These are phyloP conservation scores for Drosophila prosaltans DNA, from an alignment of 1,140 invertebrate genomes.

Conservation along the genomic window DNA sequence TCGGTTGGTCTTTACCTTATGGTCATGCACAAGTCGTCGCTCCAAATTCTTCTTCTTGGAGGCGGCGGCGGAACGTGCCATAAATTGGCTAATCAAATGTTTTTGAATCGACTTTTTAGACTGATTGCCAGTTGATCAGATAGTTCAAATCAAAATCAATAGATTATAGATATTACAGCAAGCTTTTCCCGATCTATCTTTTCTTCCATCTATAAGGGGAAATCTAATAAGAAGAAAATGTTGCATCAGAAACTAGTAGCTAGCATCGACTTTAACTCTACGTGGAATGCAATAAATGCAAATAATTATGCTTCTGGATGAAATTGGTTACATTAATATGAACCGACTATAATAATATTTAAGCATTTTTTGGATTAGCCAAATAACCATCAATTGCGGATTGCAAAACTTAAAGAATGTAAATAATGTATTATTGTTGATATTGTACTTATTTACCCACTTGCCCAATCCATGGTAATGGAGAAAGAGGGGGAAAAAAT, in stretches of 20 bases:
- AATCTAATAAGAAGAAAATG: too few species aligned
- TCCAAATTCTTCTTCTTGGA: conserved; percentile 65
- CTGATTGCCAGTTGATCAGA: conserved; percentile 48
- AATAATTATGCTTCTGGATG: too few species aligned
- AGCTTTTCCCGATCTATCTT: too few species aligned
- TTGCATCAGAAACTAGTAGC: too few species aligned
- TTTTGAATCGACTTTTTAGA: conserved; percentile 32
- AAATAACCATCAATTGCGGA: conserved; percentile 3
- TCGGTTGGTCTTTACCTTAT: conserved; percentile 53
- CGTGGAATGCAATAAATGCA: too few species aligned
- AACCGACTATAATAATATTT: too few species aligned
- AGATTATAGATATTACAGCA: neutral
- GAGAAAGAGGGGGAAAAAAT: conserved; percentile 46
- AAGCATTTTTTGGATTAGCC: neutral
- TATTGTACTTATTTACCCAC: conserved; percentile 47
- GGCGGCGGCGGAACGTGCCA: conserved; percentile 71
- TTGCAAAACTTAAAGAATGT: conserved; percentile 38
- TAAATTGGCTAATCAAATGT: conserved; percentile 80
- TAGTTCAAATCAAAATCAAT: neutral
- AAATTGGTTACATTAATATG: too few species aligned
- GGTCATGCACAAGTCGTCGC: conserved; percentile 71
- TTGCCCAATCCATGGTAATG: neutral
- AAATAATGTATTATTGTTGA: conserved; percentile 46
- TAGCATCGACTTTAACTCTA: too few species aligned
- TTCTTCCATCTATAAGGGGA: too few species aligned